Base-by-base conservation (phyloP, 2,797 vertebrate species). In the Phalloptychus januarius region DNA sequence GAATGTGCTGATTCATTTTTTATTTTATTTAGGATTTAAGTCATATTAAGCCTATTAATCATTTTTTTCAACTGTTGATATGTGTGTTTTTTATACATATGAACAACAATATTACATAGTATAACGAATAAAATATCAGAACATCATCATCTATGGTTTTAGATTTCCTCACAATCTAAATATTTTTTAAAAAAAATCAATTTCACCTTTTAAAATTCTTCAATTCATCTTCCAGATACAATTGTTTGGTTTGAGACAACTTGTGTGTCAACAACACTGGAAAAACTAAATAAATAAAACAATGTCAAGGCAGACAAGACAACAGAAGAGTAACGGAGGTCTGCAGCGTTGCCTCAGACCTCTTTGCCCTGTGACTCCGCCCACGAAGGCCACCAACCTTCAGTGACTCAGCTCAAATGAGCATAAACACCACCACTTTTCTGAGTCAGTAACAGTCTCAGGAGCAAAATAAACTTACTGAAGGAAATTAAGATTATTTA, bases 261-360 rank as follows among this genome's bases (percentile, higher is more conserved):
- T 36, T 63, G 33, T 5, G 8, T 38, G 8, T 40, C 18, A 38
- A 20, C 12, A 25, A 40, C 36, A 38, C 36, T 40, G 74, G 71
- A 80, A 85, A 83, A n/a, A n/a, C n/a, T n/a, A n/a, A n/a, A 52
- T 67, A 84, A 84, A 80, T 5, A 2, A 33, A 70, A 74, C 42
- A 58, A 71, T 23, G 2, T 42, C 70, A 78, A 80, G 76, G 80
- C 71, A 74, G 80, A 78, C 77, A 75, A 71, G 70, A 61, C 18
- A 2, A 67, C 33, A 67, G 20, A 12, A 78, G 31, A 80, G 52
- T 58, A 71, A 38, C 42, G 61, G 40, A 33, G 56, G 44, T 65
- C 40, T 50, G 23, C 72, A 65, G 71, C n/a, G 44, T 40, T 33
- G n/a, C 80, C 18, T 63, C 31, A 75, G 16, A 28, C 28, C 13